Base-by-base conservation (phyloP, 2,888 invertebrate genomes). In the Drosophila buzzatii region DNA sequence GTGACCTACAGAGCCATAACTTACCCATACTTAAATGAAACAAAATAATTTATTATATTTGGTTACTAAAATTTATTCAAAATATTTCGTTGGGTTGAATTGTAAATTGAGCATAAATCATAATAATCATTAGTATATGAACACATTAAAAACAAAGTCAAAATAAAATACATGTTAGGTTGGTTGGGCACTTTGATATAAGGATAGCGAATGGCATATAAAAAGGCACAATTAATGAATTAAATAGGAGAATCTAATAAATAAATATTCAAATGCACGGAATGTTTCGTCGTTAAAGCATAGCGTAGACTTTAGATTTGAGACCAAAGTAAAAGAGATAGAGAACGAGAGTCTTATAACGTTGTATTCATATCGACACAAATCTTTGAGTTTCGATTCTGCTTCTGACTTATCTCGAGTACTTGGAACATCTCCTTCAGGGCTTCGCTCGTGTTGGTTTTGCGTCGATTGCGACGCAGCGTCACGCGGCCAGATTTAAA, bases 361-460 rank as follows among this genome's bases (percentile, higher is more conserved):
- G 53, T 60, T 76, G 84, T 62, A 76, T 84, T 85, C 74, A 92
- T 77, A 71, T 92, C 87, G 41, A 93, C 92, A 72, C 92, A 91
- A 57, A 92, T 92, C 79, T 92, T 91, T 4, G 93, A 93, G 70
- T 91, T 91, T 42, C 93, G 90, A 79, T 93, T 93, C 79, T 93
- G 93, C 78, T 92, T 92, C 78, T 92, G 91, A 81, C 92, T 93
- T 87, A 92, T 91, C 85, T 93, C 93, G 73, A 93, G 79, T 47
- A 92, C 92, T 83, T 93, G 91, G 90, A 93, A 93, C 92, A 93
- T 92, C 90, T 93, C 92, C 81, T 92, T 91, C 12, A 93, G 88
- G 67, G 92, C 92, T 77, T 91, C 92, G 87, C 91, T 92, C 56
- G 92, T 92, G 70, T 89, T 89, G 27, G 92, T 92, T 74, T 89